Evolutionary conservation across 2,888 invertebrate genomes (phyloP), one percentile per base, ranked within the genome.

Genomic region (Athalia circularis): DNA sequence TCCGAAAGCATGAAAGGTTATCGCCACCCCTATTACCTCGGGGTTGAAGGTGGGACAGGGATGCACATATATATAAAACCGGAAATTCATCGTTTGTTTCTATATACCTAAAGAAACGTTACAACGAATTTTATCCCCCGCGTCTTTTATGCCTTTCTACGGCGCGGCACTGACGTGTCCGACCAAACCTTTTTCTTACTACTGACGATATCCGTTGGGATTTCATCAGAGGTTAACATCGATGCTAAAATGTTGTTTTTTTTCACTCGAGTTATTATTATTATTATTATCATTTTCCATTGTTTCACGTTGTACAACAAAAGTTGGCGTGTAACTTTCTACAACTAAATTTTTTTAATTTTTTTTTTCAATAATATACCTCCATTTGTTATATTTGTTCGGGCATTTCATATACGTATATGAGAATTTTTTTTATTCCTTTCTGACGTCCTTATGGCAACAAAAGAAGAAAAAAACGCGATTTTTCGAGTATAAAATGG

Each of bases 51-150:
- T 13, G n/a, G 57, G 48, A 57, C 8, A 8, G 47, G 29, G 29
- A 29, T 29, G 29, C 29, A 29, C 29, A 29, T 29, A 29, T 29
- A 29, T 29, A 29, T 29, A 29, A 29, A 29, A 29, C 45, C 45
- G 43, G 59, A 72, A 72, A 72, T 59, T 13, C 47, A 72, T 72
- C 72, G 72, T 72, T 59, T 59, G 57, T 59, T 72, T 13, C 47
- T 59, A 29, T 29, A 29, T 29, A 72, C 59, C 9, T 11, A 72
- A 59, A n/a, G 72, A 47, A 57, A 72, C 72, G 72, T 15, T 59
- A 72, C 72, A 72, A 72, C 13, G 47, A 9, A n/a, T 72, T n/a
- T 47, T 4, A 5, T 11, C 47, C 8, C 15, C 9, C 70, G 47
- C 29, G 29, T 29, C 29, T 29, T 29, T 29, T 29, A 29, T 29